Base-by-base conservation (phyloP, 2,797 vertebrate genomes). In the Heteromormyrus szaboi region DNA sequence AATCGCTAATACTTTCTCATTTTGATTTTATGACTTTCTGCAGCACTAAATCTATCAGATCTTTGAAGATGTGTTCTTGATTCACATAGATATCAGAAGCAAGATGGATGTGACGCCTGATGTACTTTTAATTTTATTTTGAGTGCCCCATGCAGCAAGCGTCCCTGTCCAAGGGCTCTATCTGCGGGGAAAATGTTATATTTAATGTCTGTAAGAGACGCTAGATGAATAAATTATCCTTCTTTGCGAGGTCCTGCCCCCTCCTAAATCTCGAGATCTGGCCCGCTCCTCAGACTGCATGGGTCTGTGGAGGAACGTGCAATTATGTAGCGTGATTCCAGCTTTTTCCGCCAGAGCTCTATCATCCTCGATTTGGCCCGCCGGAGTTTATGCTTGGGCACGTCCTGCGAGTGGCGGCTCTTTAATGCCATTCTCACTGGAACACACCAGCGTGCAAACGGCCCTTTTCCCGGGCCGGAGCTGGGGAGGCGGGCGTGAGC, bases 401-500 rank as follows among this genome's bases (percentile, higher is more conserved):
- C 50, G 56, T 88, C 56, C 79, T 84, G 51, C 50, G 25, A 88
- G n/a, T 11, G 6, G 50, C 19, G 53, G 51, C 76, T 22, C 72
- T 88, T 88, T 88, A 53, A 44, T 83, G 50, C 65, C 14, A 22
- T 37, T 44, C 88, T 76, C 14, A 14, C 72, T 81, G 48, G 87
- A 88, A 79, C 72, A 37, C 33, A 46, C 22, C 6, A 46, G 59
- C 9, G 9, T 88, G 87, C 37, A 87, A 81, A 88, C 25, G 44
- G 8, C 14, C 65, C 17, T 76, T 41, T 68, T 51, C 56, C 29
- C 17, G 53, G 3, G n/a, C 0, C 1, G 2, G 84, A 88, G 50
- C 46, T 51, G 59, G 79, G 41, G 22, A 50, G 48, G 8, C 90
- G 92, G 92, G 72, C 88, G 65, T 89, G 88, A 48, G 88, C 89